A percentile compares a stretch with the other conserved stretches of the same genome.
Conservation (phyloP, 2,888 invertebrate genomes). For the Margaritifera margaritifera region DNA sequence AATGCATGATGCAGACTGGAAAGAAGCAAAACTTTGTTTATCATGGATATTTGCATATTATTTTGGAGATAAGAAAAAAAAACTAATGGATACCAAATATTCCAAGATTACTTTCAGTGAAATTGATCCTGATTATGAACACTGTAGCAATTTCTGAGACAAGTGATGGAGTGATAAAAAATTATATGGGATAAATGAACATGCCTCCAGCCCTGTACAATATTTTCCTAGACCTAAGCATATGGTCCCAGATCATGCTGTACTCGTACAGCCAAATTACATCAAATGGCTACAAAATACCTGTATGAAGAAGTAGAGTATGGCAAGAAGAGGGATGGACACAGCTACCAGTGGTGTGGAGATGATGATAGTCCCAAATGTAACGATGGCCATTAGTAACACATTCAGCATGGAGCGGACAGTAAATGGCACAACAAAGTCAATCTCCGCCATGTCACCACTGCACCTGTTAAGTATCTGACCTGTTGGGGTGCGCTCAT, state of each 20-base stretch:
- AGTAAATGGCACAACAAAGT: constrained; percentile 65
- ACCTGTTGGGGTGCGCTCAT: constrained; percentile 72
- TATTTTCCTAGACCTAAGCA: not conserved
- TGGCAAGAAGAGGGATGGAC: constrained; percentile 47
- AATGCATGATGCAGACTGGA: no score
- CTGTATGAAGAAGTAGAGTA: constrained; percentile 61
- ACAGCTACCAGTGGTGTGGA: constrained; percentile 50
- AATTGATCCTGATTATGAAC: no score
- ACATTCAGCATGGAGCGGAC: constrained; percentile 64
- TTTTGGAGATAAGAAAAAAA: no score
- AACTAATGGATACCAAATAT: no score
- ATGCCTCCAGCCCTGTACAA: no score
- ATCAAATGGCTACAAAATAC: constrained; percentile 37
- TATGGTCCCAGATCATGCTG: not conserved
- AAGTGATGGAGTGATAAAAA: not conserved
- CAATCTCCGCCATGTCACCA: constrained; percentile 62
- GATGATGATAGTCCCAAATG: constrained; percentile 50
- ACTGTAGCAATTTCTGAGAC: no score
- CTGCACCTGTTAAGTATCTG: constrained; percentile 72
- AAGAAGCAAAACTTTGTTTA: no score
- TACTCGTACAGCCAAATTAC: not conserved
- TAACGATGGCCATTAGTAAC: constrained; percentile 41
- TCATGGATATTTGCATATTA: no score
- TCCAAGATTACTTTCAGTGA: no score
- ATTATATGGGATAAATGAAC: not conserved